Conservation (phyloP, 2,113 vertebrate species). For the Chiloscyllium plagiosum region DNA sequence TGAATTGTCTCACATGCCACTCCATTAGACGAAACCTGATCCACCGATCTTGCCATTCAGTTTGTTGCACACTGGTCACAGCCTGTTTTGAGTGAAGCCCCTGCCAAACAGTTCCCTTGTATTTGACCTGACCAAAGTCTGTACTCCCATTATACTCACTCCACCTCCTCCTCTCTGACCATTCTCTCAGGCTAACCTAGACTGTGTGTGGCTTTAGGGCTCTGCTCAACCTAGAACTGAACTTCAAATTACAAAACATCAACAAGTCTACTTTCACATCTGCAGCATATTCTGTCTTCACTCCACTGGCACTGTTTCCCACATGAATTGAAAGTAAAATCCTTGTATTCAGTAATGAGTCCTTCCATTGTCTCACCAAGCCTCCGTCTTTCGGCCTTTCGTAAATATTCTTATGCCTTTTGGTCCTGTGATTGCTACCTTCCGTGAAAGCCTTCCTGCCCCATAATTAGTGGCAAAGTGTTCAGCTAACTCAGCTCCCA, state of each 20-base stretch:
- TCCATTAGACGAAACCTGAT: background rate
- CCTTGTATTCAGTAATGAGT: background rate
- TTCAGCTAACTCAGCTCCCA: background rate
- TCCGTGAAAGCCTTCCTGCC: background rate
- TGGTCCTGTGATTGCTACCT: background rate
- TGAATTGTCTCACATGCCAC: background rate
- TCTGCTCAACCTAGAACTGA: background rate
- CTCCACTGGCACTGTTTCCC: background rate
- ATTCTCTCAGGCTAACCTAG: background rate
- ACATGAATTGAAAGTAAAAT: background rate
- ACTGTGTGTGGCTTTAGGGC: background rate
- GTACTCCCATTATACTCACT: background rate
- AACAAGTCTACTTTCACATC: background rate
- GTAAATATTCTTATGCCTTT: background rate
- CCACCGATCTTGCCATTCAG: background rate
- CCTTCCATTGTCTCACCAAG: background rate
- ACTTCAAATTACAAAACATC: background rate
- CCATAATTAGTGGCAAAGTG: background rate
- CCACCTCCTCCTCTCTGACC: background rate
- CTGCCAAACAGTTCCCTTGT: background rate
- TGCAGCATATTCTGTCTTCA: background rate
- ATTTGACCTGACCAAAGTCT: background rate
- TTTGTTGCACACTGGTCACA: background rate
- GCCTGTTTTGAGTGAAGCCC: background rate
- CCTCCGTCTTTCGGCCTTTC: background rate